Conservation (phyloP, 2,888 invertebrate genomes). For the Caenorhabditis auriculariae region DNA sequence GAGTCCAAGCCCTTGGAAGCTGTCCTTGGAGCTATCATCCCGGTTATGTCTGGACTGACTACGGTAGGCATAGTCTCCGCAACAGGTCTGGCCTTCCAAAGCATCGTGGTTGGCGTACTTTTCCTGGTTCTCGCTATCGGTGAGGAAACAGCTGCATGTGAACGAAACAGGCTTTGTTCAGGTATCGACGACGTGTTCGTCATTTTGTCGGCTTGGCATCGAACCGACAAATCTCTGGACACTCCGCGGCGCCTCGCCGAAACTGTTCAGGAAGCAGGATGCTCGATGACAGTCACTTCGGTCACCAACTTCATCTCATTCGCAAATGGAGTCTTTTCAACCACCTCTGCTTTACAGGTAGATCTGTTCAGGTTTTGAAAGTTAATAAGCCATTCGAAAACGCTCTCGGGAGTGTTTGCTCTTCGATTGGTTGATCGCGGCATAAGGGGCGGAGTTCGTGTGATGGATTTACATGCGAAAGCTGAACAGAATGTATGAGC, state of each 20-base stretch:
- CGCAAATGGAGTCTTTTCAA: constrained; percentile 50
- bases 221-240: constrained; percentile 29
- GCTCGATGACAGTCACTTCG: constrained; percentile 53
- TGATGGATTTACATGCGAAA: neutral
- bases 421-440: too few relatives aligned
- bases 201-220: constrained; percentile 47
- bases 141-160: neutral
- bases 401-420: too few relatives aligned
- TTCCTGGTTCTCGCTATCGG: constrained; percentile 49
- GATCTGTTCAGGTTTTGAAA: neutral
- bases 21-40: constrained; percentile 43
- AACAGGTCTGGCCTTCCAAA: constrained; percentile 47
- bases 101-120: constrained; percentile 44
- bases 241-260: constrained; percentile 34
- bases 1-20: constrained; percentile 49
- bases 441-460: neutral
- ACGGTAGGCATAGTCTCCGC: constrained; percentile 48
- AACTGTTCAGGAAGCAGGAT: constrained; percentile 43
- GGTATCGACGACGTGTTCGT: constrained; percentile 52
- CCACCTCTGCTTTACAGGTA: constrained; percentile 45
- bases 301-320: constrained; percentile 51
- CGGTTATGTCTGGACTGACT: constrained; percentile 40
- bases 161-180: neutral
- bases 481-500: neutral
- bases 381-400: neutral